Evolutionary conservation across 2,113 vertebrate species (phyloP), one percentile per base, ranked within the genome.

Genomic region (Crotophaga sulcirostris): DNA sequence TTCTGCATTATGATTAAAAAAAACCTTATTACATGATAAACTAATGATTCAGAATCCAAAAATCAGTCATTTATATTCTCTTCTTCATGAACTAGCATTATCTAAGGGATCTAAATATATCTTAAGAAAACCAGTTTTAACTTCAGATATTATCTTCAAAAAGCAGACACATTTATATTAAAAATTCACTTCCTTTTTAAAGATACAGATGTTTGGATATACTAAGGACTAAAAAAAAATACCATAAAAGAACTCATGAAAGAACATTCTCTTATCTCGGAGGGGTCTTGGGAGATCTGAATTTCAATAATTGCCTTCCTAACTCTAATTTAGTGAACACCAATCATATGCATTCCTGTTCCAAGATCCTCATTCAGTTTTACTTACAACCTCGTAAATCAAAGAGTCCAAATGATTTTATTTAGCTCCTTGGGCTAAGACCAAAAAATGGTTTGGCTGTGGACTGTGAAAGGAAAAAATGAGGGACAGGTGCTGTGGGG

Each of bases 131-230:
- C n/a, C 28, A 81, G 31, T 64, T 95, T 89, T 79, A 87, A 33
- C 55, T 82, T 95, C 66, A 95, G 82, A 40, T 95, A 84, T 79
- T 93, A 51, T 79, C 86, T 38, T 79, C 79, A 45, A 59, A 95
- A 87, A 38, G 38, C 81, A 89, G 72, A 93, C 36, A 84, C 80
- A 92, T 96, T 97, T 94, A n/a, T 90, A 84, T 87, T 74, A 73
- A 94, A 94, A 92, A 84, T 33, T 84, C 69, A 95, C 77, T 95
- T 49, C 55, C 93, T 90, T 96, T 96, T 72, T 67, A 80, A 67
- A 87, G n/a, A 68, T 54, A 59, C 9, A 69, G 47, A 59, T 72
- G 54, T 84, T 72, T 83, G 49, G 63, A 25, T 69, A 93, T 67
- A 95, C 94, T 87, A 83, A 95, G 73, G 54, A 79, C 44, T 3